These are phyloP conservation scores for Spodoptera frugiperda DNA, from an alignment of 1,140 invertebrate species.

Conservation along the genomic window DNA sequence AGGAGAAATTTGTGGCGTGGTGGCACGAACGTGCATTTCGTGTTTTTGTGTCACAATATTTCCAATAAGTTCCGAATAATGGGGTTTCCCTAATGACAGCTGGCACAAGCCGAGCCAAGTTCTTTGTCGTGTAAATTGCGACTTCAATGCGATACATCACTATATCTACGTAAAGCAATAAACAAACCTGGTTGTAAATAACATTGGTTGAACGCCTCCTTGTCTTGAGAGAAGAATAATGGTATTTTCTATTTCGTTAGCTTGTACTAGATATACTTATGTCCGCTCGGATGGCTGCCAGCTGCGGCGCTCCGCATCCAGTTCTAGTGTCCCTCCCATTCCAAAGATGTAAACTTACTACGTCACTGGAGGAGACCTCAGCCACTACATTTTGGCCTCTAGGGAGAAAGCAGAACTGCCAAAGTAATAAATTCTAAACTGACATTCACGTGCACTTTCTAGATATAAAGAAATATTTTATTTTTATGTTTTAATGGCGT, in stretches of 20 bases:
- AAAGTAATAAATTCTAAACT: constrained; percentile 27
- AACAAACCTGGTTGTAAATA: constrained; percentile 80
- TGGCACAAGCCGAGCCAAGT: constrained; percentile 13
- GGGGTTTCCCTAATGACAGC: constrained; percentile 26
- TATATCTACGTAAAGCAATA: constrained; percentile 60
- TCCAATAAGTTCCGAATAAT: constrained; percentile 32
- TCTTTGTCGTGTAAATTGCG: constrained; percentile 11
- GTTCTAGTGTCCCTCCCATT: constrained; percentile 58
- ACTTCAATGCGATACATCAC: constrained; percentile 41
- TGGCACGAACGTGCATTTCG: constrained; percentile 31
- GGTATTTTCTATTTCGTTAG: constrained; percentile 83
- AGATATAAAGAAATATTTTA: neutral
- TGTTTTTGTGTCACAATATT: constrained; percentile 29
- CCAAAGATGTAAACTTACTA: constrained; percentile 60
- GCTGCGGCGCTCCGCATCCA: constrained; percentile 63
- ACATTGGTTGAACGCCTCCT: constrained; percentile 78
- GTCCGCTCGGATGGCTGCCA: constrained; percentile 79
- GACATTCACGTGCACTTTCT: constrained; percentile 3
- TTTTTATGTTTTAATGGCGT: constrained; percentile 7
- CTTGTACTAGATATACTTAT: constrained; percentile 71
- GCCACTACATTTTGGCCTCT: constrained; percentile 17
- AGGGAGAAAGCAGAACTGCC: constrained; percentile 10
- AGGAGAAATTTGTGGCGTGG: constrained; percentile 27
- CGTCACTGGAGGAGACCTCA: constrained; percentile 41
- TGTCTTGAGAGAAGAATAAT: constrained; percentile 81